Evolutionary conservation across 35 echinoderm and acorn worm genomes (phyloP), one percentile per base, ranked within the genome.

Genomic region (Lytechinus variegatus): DNA sequence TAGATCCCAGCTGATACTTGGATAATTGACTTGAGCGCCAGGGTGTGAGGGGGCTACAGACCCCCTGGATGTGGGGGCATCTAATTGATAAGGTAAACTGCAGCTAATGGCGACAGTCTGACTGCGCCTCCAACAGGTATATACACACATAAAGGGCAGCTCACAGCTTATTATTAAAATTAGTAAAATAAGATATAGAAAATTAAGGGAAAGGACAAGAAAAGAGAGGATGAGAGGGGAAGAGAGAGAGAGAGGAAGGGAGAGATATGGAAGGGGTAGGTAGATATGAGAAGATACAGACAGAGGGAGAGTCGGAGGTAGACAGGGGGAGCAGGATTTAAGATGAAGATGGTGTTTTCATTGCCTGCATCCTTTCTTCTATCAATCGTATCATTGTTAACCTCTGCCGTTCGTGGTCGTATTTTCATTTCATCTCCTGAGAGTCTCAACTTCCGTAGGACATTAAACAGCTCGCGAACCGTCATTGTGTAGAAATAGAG

Each of bases 61-160:
- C 88, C 88, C 88, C 88, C 88, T 52, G 55, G 92, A 93, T 54
- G 55, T 57, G 52, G 54, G 54, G 57, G 53, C 52, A 90, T 57
- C 55, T 93, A 93, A 93, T 93, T 93, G 53, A 53, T 27, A 54
- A 93, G 92, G 92, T 93, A 93, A 93, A 93, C 92, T 54, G 92
- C 10, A 19, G 92, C 92, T 93, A 93, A 93, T 93, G 55, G 92
- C 92, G 92, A 93, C 92, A 55, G 27, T 14, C 92, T 53, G 92
- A 57, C 52, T 57, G 21, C 10, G 13, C n/a, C 92, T 16, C 27
- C 9, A 12, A 33, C 92, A 93, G 92, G 92, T 93, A 93, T 52
- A 90, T 52, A 90, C 28, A 54, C 88, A 28, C 12, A 44, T 21
- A 44, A 54, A 19, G 28, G 88, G 27, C 88, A 90, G 88, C 88